These are phyloP conservation scores for Sanderia malayensis DNA, from an alignment of 30 jellyfish, hydroid and myxozoan genomes.

Conservation along the genomic window DNA sequence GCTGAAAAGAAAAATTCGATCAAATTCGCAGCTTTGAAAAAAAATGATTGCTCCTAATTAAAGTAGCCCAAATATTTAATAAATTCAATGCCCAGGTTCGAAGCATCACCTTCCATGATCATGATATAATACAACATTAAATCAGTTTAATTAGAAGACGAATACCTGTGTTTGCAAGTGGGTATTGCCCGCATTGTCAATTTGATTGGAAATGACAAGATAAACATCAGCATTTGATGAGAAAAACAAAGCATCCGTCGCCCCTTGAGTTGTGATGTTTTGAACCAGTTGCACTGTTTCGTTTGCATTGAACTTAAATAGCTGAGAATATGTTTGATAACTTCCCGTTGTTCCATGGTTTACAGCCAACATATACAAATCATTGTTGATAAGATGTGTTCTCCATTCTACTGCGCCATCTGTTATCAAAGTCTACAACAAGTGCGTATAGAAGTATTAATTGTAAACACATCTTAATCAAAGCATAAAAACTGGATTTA, in stretches of 20 bases:
- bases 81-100: no score
- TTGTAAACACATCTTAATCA: not conserved
- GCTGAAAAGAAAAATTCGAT: no score
- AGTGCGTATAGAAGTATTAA: not conserved
- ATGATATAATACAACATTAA: no score
- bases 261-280: conserved; percentile 59
- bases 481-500: not conserved
- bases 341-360: conserved; percentile 61
- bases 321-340: conserved; percentile 48
- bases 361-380: conserved; percentile 22
- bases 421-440: conserved; percentile 39
- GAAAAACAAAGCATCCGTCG: conserved; percentile 37
- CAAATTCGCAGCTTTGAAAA: no score
- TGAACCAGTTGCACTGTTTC: conserved; percentile 46
- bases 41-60: no score
- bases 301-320: conserved; percentile 31
- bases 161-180: conserved; percentile 45
- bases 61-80: no score
- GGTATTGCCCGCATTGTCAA: conserved; percentile 40
- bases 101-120: no score
- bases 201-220: conserved; percentile 38
- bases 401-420: conserved; percentile 58
- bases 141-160: not conserved
- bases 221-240: conserved; percentile 30
- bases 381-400: conserved; percentile 10